Conservation (phyloP, 2,797 vertebrate species). For the Characodon lateralis region DNA sequence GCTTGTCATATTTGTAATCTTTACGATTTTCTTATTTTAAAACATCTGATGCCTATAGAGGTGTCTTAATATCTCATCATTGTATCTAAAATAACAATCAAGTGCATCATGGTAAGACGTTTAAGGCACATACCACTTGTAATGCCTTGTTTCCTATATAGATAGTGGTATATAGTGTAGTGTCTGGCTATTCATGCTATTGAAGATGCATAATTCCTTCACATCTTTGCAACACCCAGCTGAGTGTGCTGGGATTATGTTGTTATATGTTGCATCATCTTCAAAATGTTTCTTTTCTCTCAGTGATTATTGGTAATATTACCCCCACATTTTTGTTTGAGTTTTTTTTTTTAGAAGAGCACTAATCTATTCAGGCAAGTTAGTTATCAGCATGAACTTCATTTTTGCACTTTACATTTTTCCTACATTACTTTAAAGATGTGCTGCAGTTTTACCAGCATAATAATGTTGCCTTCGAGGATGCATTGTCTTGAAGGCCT, state of each 20-base stretch:
- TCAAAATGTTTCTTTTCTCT: neutral
- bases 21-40: neutral
- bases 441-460: neutral
- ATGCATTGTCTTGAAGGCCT: neutral
- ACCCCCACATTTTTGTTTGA: neutral
- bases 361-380: neutral
- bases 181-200: neutral
- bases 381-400: neutral
- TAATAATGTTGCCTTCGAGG: neutral
- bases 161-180: neutral
- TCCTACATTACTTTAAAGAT: neutral
- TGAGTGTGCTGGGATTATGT: neutral
- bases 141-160: neutral
- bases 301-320: neutral
- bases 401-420: neutral
- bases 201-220: neutral
- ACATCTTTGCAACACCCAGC: neutral
- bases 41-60: neutral
- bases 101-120: neutral
- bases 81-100: neutral
- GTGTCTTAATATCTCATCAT: neutral
- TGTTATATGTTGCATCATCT: neutral
- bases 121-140: neutral
- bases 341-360: neutral
- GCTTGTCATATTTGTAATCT: neutral